Base-by-base conservation (phyloP, 2,113 vertebrate species). In the Corythaeola cristata region DNA sequence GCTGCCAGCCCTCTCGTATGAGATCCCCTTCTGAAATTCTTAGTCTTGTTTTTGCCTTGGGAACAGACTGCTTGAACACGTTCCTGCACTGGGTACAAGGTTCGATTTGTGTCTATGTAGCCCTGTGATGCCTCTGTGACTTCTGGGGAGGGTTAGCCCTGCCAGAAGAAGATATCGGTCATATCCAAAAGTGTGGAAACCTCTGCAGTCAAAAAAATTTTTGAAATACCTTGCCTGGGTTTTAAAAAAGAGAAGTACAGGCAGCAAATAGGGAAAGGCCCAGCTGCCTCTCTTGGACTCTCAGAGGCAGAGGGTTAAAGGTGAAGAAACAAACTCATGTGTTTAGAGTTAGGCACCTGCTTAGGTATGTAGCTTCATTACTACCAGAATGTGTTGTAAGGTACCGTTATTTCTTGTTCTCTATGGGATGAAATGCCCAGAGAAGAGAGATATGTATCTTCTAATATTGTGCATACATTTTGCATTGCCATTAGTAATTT, bases 401-500 rank as follows among this genome's bases (percentile, higher is more conserved):
- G 26, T 74, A 35, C 50, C 1, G 0, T 77, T 71, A 50, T 52
- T 85, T 96, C 59, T 80, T 88, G 6, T 56, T 72, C 39, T 94
- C 39, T 60, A 0, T 75, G 76, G 35, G 74, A 63, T 52, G 10
- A 81, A 84, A 92, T 74, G 49, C 39, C 53, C 33, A 49, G 35
- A 45, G 85, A 63, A 74, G 76, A 86, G 9, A 16, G 24, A 35
- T 81, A 22, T 44, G 10, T 37, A 23, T 75, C 56, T 86, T 88
- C 68, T 93, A 75, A 72, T 72, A 78, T 41, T 3, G 2, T 53
- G 35, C 56, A 72, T 85, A 24, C 10, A 45, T 95, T 93, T 93
- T 89, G 66, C 47, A 58, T 74, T 89, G 32, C 49, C 62, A 66
- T 89, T 85, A 87, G 87, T 91, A 78, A 94, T 69, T 94, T 55